Conservation (phyloP, 2,797 vertebrate species). For the Oreonectes daqikongensis region DNA sequence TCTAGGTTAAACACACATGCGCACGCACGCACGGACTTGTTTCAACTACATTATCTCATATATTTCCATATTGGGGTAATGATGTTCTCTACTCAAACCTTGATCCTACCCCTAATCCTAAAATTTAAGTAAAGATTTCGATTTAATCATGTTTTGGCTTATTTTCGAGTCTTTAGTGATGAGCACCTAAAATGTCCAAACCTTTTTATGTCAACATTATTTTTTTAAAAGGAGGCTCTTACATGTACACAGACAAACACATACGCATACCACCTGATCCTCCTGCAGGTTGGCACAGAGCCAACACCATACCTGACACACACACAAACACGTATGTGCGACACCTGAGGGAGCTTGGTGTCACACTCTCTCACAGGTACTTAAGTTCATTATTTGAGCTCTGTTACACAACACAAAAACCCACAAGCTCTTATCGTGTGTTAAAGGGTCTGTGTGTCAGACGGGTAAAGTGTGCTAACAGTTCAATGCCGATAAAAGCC, state of each 20-base stretch:
- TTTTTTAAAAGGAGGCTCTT: slow-evolving; percentile 22
- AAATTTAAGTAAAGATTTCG: too few relatives aligned
- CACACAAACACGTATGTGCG: slow-evolving; percentile 33
- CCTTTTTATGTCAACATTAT: not conserved
- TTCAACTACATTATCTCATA: too few relatives aligned
- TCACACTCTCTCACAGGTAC: slow-evolving; percentile 91
- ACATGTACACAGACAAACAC: slow-evolving; percentile 75
- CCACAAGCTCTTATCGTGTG: slow-evolving; percentile 28
- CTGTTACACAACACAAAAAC: slow-evolving; percentile 76
- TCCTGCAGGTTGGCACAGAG: slow-evolving; percentile 78
- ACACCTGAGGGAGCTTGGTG: slow-evolving; percentile 70
- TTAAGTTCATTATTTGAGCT: slow-evolving; percentile 94
- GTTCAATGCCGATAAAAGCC: slow-evolving; percentile 42
- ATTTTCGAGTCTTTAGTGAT: too few relatives aligned
- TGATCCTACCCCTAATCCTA: too few relatives aligned
- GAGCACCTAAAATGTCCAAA: too few relatives aligned
- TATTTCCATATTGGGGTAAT: too few relatives aligned
- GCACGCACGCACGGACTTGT: too few relatives aligned
- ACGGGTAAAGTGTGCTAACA: slow-evolving; percentile 27
- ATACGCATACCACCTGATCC: slow-evolving; percentile 83
- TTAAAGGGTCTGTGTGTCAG: slow-evolving; percentile 33
- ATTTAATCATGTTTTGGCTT: too few relatives aligned
- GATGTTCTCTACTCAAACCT: too few relatives aligned
- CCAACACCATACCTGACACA: slow-evolving; percentile 58
- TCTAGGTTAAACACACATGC: too few relatives aligned